These are phyloP conservation scores for Gonioctena quinquepunctata DNA, from an alignment of 1,140 invertebrate species.

Conservation along the genomic window DNA sequence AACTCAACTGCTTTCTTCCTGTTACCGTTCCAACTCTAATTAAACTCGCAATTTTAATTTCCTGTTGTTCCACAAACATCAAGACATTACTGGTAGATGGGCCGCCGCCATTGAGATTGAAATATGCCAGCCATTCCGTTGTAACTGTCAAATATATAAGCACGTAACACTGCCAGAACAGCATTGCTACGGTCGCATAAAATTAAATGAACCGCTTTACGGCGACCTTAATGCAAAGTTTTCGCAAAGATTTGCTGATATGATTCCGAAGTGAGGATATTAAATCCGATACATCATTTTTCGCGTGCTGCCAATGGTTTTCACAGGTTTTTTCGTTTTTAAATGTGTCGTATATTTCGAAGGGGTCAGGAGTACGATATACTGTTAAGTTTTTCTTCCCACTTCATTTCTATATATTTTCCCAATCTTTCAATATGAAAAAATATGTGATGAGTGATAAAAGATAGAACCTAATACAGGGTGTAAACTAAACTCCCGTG, in stretches of 20 bases:
- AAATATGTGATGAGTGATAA: no score
- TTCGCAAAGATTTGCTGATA: neutral
- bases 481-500: no score
- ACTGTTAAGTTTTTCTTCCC: no score
- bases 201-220: neutral
- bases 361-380: no score
- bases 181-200: neutral
- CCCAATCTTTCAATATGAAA: no score
- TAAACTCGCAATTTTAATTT: no score
- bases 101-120: neutral
- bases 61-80: neutral
- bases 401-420: no score
- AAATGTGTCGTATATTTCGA: no score
- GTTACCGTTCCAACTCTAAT: no score
- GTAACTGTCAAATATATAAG: neutral
- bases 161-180: neutral
- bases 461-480: no score
- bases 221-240: neutral
- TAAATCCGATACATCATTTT: neutral
- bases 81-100: neutral
- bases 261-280: neutral
- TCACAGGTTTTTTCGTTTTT: neutral
- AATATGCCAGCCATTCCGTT: neutral
- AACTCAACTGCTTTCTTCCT: no score
- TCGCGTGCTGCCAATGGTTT: neutral